phyloP scores from a whole-genome alignment of 2,113 vertebrate species.

The Sisor rabdophorus region DNA sequence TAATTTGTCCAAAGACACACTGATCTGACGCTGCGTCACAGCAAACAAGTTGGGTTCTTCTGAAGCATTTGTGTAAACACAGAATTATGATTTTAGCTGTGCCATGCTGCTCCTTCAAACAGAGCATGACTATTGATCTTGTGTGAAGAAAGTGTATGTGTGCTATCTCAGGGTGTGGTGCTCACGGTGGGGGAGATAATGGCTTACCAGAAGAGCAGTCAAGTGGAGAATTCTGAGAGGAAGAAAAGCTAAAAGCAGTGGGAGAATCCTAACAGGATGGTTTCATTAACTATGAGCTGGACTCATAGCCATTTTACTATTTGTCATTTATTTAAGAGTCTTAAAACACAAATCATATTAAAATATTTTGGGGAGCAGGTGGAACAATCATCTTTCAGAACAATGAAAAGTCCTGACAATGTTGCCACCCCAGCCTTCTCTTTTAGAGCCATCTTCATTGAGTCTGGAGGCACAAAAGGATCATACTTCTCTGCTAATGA shows the following conservation, averaged over 20 bases:
- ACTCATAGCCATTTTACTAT: not conserved
- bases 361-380: not conserved
- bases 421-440: not conserved
- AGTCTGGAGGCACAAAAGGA: conserved; percentile 20
- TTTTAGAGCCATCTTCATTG: not conserved
- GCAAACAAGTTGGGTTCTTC: conserved; percentile 36
- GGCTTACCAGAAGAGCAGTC: conserved; percentile 31
- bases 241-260: not conserved
- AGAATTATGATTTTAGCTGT: conserved; percentile 38
- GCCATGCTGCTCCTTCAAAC: conserved; percentile 22
- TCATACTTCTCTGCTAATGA: conserved; percentile 32
- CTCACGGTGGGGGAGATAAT: conserved; percentile 36
- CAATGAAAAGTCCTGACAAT: conserved; percentile 10
- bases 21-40: conserved; percentile 38
- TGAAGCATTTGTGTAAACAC: conserved; percentile 43
- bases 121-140: conserved; percentile 43
- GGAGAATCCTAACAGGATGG: not conserved
- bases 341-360: not conserved
- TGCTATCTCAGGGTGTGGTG: conserved; percentile 25
- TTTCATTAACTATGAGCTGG: conserved; percentile 4
- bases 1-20: conserved; percentile 53
- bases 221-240: conserved; percentile 28
- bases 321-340: not conserved
- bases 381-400: conserved; percentile 1
- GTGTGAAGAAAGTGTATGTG: conserved; percentile 2